phyloP scores from a whole-genome alignment of 2,888 invertebrate species.

The Melanophora roralis region DNA sequence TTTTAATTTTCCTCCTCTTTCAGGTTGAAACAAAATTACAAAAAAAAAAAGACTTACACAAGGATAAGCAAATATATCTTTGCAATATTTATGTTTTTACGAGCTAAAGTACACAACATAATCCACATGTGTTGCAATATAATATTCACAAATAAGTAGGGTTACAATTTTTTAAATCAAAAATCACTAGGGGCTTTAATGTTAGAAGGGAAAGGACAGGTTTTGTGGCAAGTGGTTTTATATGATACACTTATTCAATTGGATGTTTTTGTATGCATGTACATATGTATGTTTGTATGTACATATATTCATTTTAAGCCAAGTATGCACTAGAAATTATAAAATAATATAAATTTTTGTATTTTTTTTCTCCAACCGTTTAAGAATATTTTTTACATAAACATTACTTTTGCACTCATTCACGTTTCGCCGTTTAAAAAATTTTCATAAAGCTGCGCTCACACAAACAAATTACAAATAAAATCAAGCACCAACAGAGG shows the following conservation, averaged over 20 bases:
- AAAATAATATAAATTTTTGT: too few relatives aligned
- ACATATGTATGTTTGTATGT: too few relatives aligned
- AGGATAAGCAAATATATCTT: background rate
- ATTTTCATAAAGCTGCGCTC: conserved; percentile 19
- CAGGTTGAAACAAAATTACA: background rate
- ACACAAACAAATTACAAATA: background rate
- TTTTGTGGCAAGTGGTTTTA: too few relatives aligned
- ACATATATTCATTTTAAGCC: too few relatives aligned
- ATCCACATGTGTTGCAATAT: too few relatives aligned
- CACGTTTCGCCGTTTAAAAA: conserved; percentile 19
- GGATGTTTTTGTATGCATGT: too few relatives aligned
- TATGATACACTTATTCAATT: too few relatives aligned
- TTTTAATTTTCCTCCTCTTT: background rate
- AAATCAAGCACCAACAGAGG: background rate
- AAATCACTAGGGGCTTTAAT: too few relatives aligned
- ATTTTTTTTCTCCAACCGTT: conserved; percentile 1
- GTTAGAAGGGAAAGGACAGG: too few relatives aligned
- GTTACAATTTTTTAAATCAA: too few relatives aligned
- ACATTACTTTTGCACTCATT: conserved; percentile 35
- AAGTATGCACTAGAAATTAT: too few relatives aligned
- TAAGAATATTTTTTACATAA: conserved; percentile 5
- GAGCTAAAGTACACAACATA: too few relatives aligned
- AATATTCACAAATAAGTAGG: conserved; percentile 3
- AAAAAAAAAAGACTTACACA: background rate
- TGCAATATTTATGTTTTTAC: background rate